phyloP scores from a whole-genome alignment of 2,888 invertebrate species.

The Melieria omissa region DNA sequence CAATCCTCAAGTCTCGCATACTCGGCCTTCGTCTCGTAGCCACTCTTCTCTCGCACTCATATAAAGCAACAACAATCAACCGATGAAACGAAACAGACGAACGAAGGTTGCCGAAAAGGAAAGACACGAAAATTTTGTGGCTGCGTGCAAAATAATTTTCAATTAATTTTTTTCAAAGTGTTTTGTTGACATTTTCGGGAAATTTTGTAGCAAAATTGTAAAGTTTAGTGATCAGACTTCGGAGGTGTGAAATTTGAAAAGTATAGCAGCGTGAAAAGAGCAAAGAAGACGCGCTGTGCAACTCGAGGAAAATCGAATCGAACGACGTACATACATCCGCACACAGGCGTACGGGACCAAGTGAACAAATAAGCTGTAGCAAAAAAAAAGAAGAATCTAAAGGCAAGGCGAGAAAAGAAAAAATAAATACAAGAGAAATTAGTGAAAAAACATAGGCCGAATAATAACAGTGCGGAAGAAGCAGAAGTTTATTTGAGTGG shows the following conservation, averaged over 20 bases:
- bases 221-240: conserved; percentile 3
- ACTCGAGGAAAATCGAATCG: background rate
- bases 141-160: background rate
- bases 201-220: conserved; percentile 17
- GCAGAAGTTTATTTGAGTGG: no score
- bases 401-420: background rate
- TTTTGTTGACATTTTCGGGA: conserved; percentile 9
- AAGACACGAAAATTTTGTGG: conserved; percentile 8
- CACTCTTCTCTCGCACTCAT: no score
- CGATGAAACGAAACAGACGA: conserved; percentile 2
- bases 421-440: background rate
- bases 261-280: background rate
- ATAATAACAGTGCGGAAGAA: no score
- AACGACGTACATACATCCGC: background rate
- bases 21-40: no score
- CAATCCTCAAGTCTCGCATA: no score
- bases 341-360: background rate
- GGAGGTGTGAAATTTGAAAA: background rate
- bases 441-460: no score
- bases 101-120: background rate
- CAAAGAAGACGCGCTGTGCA: background rate
- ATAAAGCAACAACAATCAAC: background rate
- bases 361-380: background rate
- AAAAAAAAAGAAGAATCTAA: background rate
- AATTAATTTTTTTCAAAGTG: conserved; percentile 16